These are phyloP conservation scores for Ctenosaura bakeri DNA, from an alignment of 2,797 vertebrate genomes.

Conservation along the genomic window DNA sequence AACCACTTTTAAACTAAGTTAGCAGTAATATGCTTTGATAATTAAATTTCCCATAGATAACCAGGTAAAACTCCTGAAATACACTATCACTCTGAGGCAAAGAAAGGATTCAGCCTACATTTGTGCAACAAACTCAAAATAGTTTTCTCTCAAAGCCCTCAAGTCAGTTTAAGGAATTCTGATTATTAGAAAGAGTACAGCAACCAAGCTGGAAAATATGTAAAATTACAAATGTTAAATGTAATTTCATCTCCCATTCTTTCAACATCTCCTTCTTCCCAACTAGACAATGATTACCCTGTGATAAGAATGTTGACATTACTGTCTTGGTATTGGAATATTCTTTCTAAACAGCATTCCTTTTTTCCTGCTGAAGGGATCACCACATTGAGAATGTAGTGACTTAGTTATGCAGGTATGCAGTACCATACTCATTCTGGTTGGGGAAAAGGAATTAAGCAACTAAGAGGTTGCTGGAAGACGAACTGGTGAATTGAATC, in stretches of 20 bases:
- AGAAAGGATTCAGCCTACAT: neutral
- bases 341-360: neutral
- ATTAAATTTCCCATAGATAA: neutral
- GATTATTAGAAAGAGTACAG: conserved; percentile 9
- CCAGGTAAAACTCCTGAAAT: neutral
- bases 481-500: neutral
- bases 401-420: neutral
- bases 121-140: neutral
- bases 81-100: neutral
- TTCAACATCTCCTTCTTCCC: neutral
- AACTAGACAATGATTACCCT: neutral
- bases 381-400: neutral
- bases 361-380: neutral
- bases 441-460: neutral
- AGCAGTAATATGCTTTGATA: neutral
- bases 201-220: neutral
- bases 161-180: conserved; percentile 26
- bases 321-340: neutral
- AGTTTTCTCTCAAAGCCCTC: neutral
- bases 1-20: neutral
- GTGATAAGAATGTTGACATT: neutral
- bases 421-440: neutral
- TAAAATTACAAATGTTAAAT: neutral
- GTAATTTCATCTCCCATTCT: neutral
- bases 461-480: neutral